These are phyloP conservation scores for Oreotrochilus melanogaster DNA, from an alignment of 2,113 vertebrate species.

Conservation along the genomic window DNA sequence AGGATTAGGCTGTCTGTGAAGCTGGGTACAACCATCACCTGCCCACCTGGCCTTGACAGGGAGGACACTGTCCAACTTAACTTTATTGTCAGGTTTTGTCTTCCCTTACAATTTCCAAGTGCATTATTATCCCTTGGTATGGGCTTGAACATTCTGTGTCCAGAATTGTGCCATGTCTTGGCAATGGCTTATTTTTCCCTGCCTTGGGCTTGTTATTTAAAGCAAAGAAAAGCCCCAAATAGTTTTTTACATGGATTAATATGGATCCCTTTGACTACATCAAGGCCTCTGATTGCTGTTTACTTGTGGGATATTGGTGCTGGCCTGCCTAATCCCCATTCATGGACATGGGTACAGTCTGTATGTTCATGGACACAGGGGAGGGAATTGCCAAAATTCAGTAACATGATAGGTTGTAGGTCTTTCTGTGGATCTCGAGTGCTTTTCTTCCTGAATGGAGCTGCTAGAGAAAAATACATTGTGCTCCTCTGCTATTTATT, in stretches of 20 bases:
- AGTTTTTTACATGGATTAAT: background rate
- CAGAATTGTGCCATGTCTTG: background rate
- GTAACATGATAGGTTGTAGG: background rate
- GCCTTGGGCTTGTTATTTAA: background rate
- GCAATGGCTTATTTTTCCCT: background rate
- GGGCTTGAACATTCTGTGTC: background rate
- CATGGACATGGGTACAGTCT: background rate
- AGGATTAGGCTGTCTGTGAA: background rate
- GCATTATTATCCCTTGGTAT: background rate
- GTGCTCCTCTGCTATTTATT: background rate
- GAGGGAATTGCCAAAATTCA: background rate
- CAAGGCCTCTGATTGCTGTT: background rate
- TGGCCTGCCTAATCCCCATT: background rate
- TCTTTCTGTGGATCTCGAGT: background rate
- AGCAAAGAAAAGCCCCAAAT: background rate
- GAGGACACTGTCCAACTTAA: accelerated
- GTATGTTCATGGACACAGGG: background rate
- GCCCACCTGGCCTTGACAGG: accelerated
- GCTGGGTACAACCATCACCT: background rate
- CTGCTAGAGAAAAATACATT: background rate
- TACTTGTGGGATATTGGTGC: background rate
- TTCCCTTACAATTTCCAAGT: background rate
- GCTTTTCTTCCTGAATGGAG: background rate
- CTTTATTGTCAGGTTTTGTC: background rate
- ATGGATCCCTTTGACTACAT: background rate